These are phyloP conservation scores for Regulus satrapa DNA, from an alignment of 2,113 vertebrate genomes.

Conservation along the genomic window DNA sequence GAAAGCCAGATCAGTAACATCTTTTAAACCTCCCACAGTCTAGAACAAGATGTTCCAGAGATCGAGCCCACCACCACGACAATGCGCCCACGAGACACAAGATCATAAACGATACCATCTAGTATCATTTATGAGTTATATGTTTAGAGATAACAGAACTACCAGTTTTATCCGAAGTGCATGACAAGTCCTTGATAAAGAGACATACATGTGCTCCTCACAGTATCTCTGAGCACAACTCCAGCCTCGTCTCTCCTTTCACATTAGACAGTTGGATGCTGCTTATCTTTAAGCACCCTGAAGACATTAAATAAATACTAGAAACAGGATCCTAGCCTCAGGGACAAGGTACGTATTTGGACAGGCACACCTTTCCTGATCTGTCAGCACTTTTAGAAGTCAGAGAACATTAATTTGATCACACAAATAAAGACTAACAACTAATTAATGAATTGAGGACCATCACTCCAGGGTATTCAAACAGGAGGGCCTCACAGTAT, in stretches of 20 bases:
- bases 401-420: neutral
- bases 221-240: neutral
- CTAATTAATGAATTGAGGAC: neutral
- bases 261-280: neutral
- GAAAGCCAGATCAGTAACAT: neutral
- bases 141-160: neutral
- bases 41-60: neutral
- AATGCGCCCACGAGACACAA: neutral
- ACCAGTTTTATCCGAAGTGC: neutral
- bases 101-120: neutral
- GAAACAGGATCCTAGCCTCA: neutral
- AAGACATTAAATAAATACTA: neutral
- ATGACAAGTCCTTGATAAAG: neutral
- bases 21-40: neutral
- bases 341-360: neutral
- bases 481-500: neutral
- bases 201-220: neutral
- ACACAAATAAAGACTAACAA: neutral
- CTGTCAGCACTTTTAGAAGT: neutral
- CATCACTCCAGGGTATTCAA: neutral
- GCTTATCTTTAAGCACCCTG: neutral
- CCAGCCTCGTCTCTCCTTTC: neutral
- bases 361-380: neutral
- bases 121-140: neutral
- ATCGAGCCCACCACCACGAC: neutral